Percentiles rank a stretch among this genome's conserved stretches.
These are phyloP conservation scores for Amphibalanus amphitrite DNA, from an alignment of 1,140 invertebrate species.

Conservation along the genomic window DNA sequence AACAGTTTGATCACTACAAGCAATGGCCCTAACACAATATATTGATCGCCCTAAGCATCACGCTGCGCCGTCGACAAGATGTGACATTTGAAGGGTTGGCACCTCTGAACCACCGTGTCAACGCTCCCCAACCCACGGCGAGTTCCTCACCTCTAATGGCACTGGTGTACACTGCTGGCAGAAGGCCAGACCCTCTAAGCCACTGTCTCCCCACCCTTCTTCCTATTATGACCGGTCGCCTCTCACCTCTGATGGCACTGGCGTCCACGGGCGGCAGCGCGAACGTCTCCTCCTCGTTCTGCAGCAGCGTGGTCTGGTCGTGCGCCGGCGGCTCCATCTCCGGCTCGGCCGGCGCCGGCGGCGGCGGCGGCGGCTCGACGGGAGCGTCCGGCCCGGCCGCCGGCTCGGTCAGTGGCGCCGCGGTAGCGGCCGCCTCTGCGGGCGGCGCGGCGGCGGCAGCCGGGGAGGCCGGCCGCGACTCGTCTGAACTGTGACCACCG, in stretches of 20 bases:
- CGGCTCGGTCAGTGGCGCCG: neutral
- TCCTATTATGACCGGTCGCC: too few relatives aligned
- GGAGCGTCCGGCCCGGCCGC: conserved; percentile 18
- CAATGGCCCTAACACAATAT: neutral
- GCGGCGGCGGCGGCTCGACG: too few relatives aligned
- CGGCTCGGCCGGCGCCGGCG: too few relatives aligned
- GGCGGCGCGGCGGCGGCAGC: conserved; percentile 10
- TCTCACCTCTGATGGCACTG: too few relatives aligned
- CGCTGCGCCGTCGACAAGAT: too few relatives aligned
- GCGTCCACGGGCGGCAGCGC: conserved; percentile 63
- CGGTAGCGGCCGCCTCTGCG: conserved; percentile 17
- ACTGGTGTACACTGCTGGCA: conserved; percentile 17
- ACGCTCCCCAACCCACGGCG: too few relatives aligned
- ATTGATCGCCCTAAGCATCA: too few relatives aligned
- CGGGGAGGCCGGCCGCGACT: conserved; percentile 14
- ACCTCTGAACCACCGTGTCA: too few relatives aligned
- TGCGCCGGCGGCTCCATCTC: conserved; percentile 22
- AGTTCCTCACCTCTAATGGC: conserved; percentile 18
- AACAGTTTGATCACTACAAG: neutral
- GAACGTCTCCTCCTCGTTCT: conserved; percentile 92
- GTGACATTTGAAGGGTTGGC: too few relatives aligned
- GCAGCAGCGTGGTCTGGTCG: conserved; percentile 67
- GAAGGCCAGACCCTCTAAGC: too few relatives aligned
- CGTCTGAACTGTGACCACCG: conserved; percentile 16
- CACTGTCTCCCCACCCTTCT: too few relatives aligned